A percentile compares a stretch with the other conserved stretches of the same genome.
These are phyloP conservation scores for Colletes collaris DNA, from an alignment of 2,888 invertebrate species.

Conservation along the genomic window DNA sequence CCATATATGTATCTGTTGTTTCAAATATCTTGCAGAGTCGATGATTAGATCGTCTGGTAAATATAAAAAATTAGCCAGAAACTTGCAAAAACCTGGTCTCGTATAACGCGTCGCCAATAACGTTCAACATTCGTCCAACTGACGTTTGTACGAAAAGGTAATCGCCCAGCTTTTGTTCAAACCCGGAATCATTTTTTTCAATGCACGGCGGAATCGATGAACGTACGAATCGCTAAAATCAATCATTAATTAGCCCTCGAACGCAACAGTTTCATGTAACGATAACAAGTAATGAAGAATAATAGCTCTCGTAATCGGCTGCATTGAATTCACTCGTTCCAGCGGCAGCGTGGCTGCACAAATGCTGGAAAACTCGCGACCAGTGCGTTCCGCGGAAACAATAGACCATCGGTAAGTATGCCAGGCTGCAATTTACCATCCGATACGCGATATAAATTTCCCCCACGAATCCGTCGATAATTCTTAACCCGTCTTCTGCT, in stretches of 20 bases:
- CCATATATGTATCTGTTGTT: too few relatives aligned
- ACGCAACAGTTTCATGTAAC: conserved; percentile 44
- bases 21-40: too few relatives aligned
- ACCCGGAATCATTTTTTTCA: conserved; percentile 3
- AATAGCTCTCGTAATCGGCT: conserved; percentile 38
- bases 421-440: conserved; percentile 29
- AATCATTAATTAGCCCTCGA: conserved; percentile 40
- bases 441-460: conserved; percentile 25
- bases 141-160: too few relatives aligned
- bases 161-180: background rate
- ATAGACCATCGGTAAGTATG: conserved; percentile 28
- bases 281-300: conserved; percentile 46
- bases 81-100: too few relatives aligned
- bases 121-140: too few relatives aligned
- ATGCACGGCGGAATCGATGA: background rate
- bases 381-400: conserved; percentile 29
- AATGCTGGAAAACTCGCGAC: conserved; percentile 19
- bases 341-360: conserved; percentile 7
- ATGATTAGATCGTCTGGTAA: too few relatives aligned
- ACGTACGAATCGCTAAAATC: conserved; percentile 25
- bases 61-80: too few relatives aligned
- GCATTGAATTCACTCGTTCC: conserved; percentile 33
- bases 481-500: background rate
- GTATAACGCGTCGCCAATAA: too few relatives aligned
- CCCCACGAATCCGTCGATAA: conserved; percentile 9